Evolutionary conservation across 2,888 invertebrate genomes (phyloP).

Genomic region (Dryocosmus kuriphilus): DNA sequence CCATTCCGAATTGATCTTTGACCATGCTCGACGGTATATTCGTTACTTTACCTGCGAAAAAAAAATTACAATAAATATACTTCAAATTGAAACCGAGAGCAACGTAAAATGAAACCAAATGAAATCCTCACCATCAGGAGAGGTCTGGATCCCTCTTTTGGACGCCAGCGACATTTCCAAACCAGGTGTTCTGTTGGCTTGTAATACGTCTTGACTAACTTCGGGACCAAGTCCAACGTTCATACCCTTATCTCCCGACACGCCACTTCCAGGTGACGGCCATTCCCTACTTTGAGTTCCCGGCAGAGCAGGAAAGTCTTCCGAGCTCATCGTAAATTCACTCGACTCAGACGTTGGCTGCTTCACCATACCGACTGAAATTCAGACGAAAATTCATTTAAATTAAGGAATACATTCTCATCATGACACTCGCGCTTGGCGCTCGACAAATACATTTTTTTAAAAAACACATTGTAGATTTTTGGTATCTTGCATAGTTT

Average conservation of each 20-base stretch:
- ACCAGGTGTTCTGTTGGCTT: conserved; percentile 73
- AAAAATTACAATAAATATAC: conserved; percentile 11
- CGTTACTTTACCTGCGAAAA: conserved; percentile 91
- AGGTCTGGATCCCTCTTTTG: conserved; percentile 95
- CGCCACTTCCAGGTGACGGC: conserved; percentile 82
- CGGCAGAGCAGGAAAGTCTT: conserved; percentile 99
- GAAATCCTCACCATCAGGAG: conserved; percentile 88
- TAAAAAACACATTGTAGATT: no score
- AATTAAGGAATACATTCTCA: conserved; percentile 43
- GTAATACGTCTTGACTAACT: conserved; percentile 75
- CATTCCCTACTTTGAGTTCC: conserved; percentile 90
- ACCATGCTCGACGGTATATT: conserved; percentile 99
- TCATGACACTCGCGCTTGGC: no score
- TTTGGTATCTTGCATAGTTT: no score
- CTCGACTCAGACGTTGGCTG: conserved; percentile 94
- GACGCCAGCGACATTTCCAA: conserved; percentile 76
- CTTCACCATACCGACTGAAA: conserved; percentile 94
- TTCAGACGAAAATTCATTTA: conserved; percentile 34
- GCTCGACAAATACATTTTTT: no score
- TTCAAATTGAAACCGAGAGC: neutral
- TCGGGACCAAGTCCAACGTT: conserved; percentile 77
- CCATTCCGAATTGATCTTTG: conserved; percentile 99
- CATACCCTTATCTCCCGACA: conserved; percentile 77
- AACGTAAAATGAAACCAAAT: conserved; percentile 25
- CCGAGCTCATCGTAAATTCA: conserved; percentile 98